Base-by-base conservation (phyloP, 2,113 vertebrate genomes). In the Crotalus tigris region DNA sequence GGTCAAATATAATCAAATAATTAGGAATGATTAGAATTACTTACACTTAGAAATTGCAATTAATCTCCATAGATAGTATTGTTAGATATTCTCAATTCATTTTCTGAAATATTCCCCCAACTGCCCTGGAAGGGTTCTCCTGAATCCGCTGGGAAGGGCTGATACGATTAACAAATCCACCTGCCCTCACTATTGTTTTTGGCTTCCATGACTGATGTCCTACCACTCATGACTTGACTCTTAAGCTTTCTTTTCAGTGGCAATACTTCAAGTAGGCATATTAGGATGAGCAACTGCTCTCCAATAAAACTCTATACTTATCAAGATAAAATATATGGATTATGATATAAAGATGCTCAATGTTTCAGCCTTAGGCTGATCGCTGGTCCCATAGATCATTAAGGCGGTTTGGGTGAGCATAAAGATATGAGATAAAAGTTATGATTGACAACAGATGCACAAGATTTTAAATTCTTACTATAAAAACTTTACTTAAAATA, bases 401-500 rank as follows among this genome's bases (percentile, higher is more conserved):
- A 26, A 26, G 23, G n/a, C 7, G 12, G 57, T 33, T 61, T 39
- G 51, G 55, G 15, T 21, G 33, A 49, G 11, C 23, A 49, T 39
- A 75, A 7, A 15, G 54, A 33, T 24, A 44, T n/a, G 57, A 89
- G 69, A 13, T 19, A 89, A 23, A 87, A 23, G 57, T 51, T 90
- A 88, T 26, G 21, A 55, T 59, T 46, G 58, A 75, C 10, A 89
- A 92, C 11, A 90, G 8, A n/a, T 59, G 49, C 19, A 29, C 12
- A 61, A 26, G 29, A 92, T 33, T 85, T 26, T 49, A 81, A 46
- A 24, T 26, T 85, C 33, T 85, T 85, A 33, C 19, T 87, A 90
- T 90, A 90, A 87, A 92, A 92, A 26, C 15, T 93, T 93, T 93
- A 87, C 57, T 93, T 33, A 8, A 87, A 90, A 93, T 89, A 33